Evolutionary conservation across 2,797 vertebrate genomes (phyloP).

Genomic region (Garrulus glandarius): DNA sequence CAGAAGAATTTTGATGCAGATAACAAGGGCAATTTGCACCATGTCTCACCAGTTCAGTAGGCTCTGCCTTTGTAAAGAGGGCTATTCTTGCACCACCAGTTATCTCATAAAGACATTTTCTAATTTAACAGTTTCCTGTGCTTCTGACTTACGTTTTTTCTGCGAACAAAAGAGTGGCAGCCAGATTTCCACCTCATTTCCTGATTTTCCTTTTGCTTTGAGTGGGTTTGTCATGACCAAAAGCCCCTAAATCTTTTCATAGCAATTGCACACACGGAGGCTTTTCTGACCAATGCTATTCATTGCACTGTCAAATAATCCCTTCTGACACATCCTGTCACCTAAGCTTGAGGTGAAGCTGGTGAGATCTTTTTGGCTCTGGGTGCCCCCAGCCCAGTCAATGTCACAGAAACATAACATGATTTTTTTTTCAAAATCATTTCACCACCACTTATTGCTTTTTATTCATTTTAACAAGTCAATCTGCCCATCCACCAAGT

Average conservation of each 20-base stretch:
- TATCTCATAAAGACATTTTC: constrained; percentile 63
- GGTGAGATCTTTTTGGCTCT: neutral
- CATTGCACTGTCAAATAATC: neutral
- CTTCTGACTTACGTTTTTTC: constrained; percentile 23
- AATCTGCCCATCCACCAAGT: neutral
- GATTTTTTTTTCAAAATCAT: neutral
- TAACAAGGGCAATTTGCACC: neutral
- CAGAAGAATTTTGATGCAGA: neutral
- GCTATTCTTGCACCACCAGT: constrained; percentile 10
- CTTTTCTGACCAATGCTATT: constrained; percentile 2
- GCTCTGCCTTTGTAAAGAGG: neutral
- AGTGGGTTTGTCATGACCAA: neutral
- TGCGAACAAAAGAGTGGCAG: neutral
- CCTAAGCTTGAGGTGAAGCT: neutral
- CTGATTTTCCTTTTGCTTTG: constrained; percentile 20
- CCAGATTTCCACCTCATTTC: constrained; percentile 35
- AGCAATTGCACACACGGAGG: neutral
- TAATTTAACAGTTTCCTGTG: constrained; percentile 56
- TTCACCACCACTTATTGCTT: neutral
- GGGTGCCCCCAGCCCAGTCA: neutral
- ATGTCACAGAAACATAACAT: neutral
- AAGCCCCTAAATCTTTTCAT: constrained; percentile 22
- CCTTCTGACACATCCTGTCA: neutral
- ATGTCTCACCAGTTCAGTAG: neutral
- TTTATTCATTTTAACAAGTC: neutral